Evolutionary conservation across 2,888 invertebrate genomes (phyloP).

Genomic region (Malacosoma neustria): DNA sequence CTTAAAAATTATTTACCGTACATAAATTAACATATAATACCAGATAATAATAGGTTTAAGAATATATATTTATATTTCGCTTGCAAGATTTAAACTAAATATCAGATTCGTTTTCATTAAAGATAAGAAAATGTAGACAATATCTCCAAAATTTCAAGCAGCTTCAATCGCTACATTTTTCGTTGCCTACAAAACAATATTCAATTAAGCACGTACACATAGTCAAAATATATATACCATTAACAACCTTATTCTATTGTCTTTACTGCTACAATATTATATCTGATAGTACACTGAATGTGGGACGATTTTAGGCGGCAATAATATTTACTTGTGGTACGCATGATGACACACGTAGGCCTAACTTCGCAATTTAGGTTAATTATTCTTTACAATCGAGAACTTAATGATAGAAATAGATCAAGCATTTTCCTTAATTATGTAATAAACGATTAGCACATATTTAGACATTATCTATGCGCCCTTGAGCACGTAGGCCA

Average conservation of each 20-base stretch:
- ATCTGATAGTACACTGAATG: constrained; percentile 5
- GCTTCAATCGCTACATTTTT: background rate
- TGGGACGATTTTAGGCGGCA: constrained; percentile 16
- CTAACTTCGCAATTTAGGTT: constrained; percentile 39
- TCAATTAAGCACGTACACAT: background rate
- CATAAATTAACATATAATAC: too few species aligned
- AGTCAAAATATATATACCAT: constrained; percentile 3
- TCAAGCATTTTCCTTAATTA: constrained; percentile 26
- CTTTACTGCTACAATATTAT: constrained; percentile 1
- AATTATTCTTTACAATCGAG: constrained; percentile 26
- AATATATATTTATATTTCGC: too few species aligned
- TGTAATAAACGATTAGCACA: constrained; percentile 11
- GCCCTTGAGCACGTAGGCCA: background rate
- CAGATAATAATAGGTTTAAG: too few species aligned
- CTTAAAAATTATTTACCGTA: too few species aligned
- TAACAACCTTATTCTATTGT: constrained; percentile 8
- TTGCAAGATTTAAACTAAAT: too few species aligned
- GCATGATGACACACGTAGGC: constrained; percentile 39
- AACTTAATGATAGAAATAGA: constrained; percentile 14
- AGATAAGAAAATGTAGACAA: too few species aligned
- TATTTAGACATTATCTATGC: too few species aligned
- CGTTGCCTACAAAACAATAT: background rate
- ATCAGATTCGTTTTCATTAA: too few species aligned
- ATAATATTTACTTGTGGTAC: constrained; percentile 13
- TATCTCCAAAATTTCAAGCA: background rate